A percentile compares a stretch with the other conserved stretches of the same genome.
These are phyloP conservation scores for Spodoptera picta DNA, from an alignment of 2,888 invertebrate genomes.

Conservation along the genomic window DNA sequence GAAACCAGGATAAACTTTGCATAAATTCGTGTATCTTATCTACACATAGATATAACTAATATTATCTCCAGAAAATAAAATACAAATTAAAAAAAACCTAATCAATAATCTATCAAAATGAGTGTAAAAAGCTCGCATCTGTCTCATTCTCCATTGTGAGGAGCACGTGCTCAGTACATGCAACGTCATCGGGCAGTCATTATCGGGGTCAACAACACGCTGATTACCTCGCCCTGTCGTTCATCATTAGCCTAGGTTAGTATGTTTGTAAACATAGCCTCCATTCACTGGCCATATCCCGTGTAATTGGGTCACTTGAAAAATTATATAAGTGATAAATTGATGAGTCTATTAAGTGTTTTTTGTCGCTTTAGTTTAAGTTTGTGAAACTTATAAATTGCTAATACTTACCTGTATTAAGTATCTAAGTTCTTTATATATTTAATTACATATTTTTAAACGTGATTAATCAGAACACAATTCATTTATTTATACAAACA, in stretches of 20 bases:
- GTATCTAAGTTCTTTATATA: too few relatives aligned
- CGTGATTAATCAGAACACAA: too few relatives aligned
- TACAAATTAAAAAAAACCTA: slow-evolving; percentile 26
- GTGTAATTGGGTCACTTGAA: slow-evolving; percentile 73
- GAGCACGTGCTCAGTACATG: slow-evolving; percentile 81
- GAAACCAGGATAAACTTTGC: too few relatives aligned
- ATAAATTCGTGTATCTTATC: neutral
- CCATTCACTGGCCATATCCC: slow-evolving; percentile 77
- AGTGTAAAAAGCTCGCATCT: slow-evolving; percentile 65
- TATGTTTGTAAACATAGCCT: slow-evolving; percentile 87
- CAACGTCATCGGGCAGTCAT: slow-evolving; percentile 88
- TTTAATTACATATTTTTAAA: too few relatives aligned
- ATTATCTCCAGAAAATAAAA: slow-evolving; percentile 1
- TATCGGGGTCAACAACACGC: slow-evolving; percentile 85
- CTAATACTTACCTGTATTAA: too few relatives aligned
- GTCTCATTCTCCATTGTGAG: slow-evolving; percentile 67
- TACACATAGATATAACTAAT: neutral
- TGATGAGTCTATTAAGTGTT: neutral
- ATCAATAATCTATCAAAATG: slow-evolving; percentile 55
- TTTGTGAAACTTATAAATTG: too few relatives aligned
- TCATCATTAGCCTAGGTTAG: slow-evolving; percentile 89
- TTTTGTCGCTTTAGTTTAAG: neutral
- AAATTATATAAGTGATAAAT: slow-evolving; percentile 20
- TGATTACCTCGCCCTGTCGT: slow-evolving; percentile 87
- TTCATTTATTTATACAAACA: too few relatives aligned